Evolutionary conservation across 2,113 vertebrate genomes (phyloP).

Genomic region (Agapornis roseicollis): DNA sequence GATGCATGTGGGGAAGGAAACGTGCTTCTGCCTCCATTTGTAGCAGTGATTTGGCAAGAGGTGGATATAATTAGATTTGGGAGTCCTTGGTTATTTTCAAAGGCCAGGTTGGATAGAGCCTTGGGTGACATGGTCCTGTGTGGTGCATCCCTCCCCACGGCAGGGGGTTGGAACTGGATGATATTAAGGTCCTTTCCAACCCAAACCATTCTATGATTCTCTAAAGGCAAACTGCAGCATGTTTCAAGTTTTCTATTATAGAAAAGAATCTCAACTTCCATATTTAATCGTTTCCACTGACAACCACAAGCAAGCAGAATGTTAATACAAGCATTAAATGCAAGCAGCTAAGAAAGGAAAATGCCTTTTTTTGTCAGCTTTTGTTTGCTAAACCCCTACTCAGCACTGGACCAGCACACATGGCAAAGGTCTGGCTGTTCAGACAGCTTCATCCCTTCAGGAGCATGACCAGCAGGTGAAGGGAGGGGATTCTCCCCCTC

Average conservation of each 20-base stretch:
- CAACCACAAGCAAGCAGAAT: background rate
- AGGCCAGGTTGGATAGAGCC: background rate
- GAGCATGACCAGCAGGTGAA: background rate
- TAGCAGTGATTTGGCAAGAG: background rate
- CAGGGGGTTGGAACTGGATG: background rate
- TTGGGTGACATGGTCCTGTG: background rate
- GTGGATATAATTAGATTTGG: background rate
- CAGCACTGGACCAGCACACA: fast-evolving
- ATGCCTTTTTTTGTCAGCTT: background rate
- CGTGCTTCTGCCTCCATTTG: background rate
- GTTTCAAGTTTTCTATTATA: background rate
- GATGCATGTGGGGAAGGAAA: background rate
- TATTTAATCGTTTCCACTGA: background rate
- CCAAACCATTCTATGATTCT: background rate
- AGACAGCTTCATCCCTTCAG: background rate
- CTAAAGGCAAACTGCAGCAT: background rate
- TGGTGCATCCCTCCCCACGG: background rate
- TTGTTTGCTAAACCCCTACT: background rate
- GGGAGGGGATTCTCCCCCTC: background rate
- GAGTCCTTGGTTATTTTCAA: background rate
- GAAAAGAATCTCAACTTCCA: background rate
- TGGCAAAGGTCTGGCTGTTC: background rate
- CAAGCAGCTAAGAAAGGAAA: background rate
- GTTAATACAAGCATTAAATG: background rate
- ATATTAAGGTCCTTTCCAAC: background rate